Percentiles rank a stretch among this genome's conserved stretches.
Evolutionary conservation across 2,888 invertebrate species (phyloP).

Genomic region (Drosophila diplacantha): DNA sequence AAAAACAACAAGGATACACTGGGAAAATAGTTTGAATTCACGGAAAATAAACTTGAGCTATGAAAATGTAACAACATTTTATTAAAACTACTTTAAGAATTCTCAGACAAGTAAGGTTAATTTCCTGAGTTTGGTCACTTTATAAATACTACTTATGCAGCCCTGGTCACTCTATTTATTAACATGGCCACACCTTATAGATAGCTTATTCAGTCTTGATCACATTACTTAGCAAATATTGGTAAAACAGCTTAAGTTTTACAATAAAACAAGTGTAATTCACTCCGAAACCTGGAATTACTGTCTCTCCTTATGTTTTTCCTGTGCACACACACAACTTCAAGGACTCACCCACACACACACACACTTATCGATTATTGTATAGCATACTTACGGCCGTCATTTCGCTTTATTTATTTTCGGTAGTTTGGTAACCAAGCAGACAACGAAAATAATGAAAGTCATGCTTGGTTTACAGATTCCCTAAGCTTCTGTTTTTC

Average conservation of each 20-base stretch:
- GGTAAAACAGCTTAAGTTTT: not conserved
- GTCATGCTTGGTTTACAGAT: slow-evolving; percentile 48
- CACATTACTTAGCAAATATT: not conserved
- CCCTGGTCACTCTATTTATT: not conserved
- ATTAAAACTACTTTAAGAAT: not conserved
- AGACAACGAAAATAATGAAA: slow-evolving; percentile 39
- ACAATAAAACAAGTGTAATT: not conserved
- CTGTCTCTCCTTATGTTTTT: not conserved
- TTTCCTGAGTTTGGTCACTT: not conserved
- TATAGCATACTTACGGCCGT: slow-evolving; percentile 66
- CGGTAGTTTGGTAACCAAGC: slow-evolving; percentile 27
- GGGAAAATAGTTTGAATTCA: not conserved
- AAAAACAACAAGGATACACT: slow-evolving; percentile 31
- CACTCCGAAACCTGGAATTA: not conserved
- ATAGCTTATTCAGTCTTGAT: not conserved
- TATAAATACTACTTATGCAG: not conserved
- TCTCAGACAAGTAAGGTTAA: not conserved
- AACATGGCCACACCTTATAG: not conserved
- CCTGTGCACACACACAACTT: slow-evolving; percentile 23
- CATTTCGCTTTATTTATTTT: slow-evolving; percentile 45
- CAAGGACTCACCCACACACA: slow-evolving; percentile 3
- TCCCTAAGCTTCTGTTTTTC: slow-evolving; percentile 31
- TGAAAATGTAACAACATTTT: no score
- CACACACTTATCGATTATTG: slow-evolving; percentile 66
- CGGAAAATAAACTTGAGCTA: not conserved